Percentiles rank a stretch among this genome's conserved stretches.
phyloP scores from a whole-genome alignment of 2,113 vertebrate genomes.

The Microtus ochrogaster region DNA sequence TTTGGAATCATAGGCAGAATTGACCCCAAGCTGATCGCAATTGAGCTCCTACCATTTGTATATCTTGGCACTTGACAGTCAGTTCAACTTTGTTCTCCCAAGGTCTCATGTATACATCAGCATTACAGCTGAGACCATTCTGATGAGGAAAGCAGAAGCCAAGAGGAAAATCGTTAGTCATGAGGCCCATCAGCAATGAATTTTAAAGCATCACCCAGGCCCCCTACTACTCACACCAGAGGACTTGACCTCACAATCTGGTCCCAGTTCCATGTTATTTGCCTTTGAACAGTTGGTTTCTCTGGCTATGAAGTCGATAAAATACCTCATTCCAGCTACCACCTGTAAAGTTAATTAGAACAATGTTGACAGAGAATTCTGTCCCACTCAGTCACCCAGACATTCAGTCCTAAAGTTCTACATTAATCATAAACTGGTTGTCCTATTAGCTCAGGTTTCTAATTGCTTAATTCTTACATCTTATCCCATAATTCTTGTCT shows the following conservation, averaged over 20 bases:
- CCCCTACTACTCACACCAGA: constrained; percentile 76
- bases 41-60: constrained; percentile 67
- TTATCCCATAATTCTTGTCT: too few species aligned
- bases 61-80: constrained; percentile 81
- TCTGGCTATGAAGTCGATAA: constrained; percentile 46
- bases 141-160: constrained; percentile 76
- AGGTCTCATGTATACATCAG: constrained; percentile 85
- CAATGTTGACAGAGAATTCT: background rate
- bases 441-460: too few species aligned
- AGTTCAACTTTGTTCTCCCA: constrained; percentile 84
- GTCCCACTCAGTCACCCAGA: too few species aligned
- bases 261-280: constrained; percentile 48
- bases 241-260: constrained; percentile 61
- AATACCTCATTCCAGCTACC: constrained; percentile 73
- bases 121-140: constrained; percentile 84
- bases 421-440: too few species aligned
- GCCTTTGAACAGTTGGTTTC: constrained; percentile 84
- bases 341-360: constrained; percentile 80
- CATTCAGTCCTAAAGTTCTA: too few species aligned
- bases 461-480: too few species aligned
- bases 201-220: background rate
- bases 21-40: background rate
- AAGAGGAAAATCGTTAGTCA: constrained; percentile 47
- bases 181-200: background rate
- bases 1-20: background rate